Conservation (phyloP, 2,797 vertebrate species). For the Lerista edwardsae region DNA sequence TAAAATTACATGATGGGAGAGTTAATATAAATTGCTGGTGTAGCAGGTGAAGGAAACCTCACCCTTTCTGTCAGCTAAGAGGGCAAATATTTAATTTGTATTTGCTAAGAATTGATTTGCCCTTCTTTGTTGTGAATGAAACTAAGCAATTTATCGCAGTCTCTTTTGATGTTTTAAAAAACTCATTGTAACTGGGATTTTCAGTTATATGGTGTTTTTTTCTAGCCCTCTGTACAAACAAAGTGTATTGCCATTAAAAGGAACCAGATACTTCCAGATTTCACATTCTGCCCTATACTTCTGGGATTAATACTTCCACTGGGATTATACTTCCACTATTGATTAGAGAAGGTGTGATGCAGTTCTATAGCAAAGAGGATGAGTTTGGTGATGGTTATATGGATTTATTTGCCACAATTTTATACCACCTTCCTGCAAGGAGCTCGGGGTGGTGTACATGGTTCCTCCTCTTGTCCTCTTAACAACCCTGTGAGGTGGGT, state of each 20-base stretch:
- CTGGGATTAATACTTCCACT: background rate
- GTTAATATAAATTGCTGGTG: slow-evolving; percentile 8
- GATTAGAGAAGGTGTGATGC: accelerated
- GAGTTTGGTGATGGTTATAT: background rate
- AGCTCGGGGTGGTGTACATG: too few species aligned
- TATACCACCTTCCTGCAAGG: too few species aligned
- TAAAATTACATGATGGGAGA: slow-evolving; percentile 45
- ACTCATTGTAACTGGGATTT: slow-evolving; percentile 20
- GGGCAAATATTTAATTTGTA: slow-evolving; percentile 65
- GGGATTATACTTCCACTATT: slow-evolving; percentile 1
- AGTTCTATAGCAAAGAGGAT: accelerated
- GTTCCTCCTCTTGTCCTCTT: too few species aligned
- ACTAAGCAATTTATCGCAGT: slow-evolving; percentile 30
- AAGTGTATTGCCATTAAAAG: slow-evolving; percentile 7
- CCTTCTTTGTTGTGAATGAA: slow-evolving; percentile 51
- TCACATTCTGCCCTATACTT: background rate
- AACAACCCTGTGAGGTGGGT: too few species aligned
- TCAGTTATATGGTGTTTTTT: background rate
- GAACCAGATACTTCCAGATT: slow-evolving; percentile 15
- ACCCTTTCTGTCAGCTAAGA: slow-evolving; percentile 59
- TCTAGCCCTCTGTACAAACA: slow-evolving; percentile 17
- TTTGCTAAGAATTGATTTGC: slow-evolving; percentile 39
- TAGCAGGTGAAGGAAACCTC: slow-evolving; percentile 66
- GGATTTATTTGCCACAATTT: too few species aligned
- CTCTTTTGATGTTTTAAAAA: slow-evolving; percentile 55